Evolutionary conservation across 2,113 vertebrate genomes (phyloP), one percentile per base, ranked within the genome.

Genomic region (Oncorhynchus gorbuscha): DNA sequence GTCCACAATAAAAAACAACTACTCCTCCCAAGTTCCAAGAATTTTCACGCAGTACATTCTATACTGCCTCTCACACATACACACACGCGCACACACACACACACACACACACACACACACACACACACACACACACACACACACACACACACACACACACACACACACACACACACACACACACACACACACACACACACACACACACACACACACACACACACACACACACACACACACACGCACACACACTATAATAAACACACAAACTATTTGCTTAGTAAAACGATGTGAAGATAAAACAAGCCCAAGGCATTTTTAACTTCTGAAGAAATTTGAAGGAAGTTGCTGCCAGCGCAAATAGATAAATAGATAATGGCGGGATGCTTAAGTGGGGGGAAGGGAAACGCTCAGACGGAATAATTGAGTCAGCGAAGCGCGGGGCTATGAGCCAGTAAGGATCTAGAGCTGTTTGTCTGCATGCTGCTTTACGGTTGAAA

Each of bases 281-380:
- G 74, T 71, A 84, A n/a, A 59, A 76, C 72, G 87, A 88, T 91
- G 82, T 49, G n/a, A 75, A 88, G 90, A 92, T 91, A 89, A 86
- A 79, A 77, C 69, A 81, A 82, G 89, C 91, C 88, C 75, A 67
- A 73, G 86, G 89, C 87, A 79, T 69, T 81, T 89, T 89, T 83
- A 85, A 90, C 91, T 93, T 94, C 90, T 86, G 86, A 91, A 84
- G 81, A 82, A 86, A 90, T 87, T 86, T 89, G 13, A 88, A 87
- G 83, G 84, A 87, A 92, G 89, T 91, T 82, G 88, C 91, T 88
- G 75, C 39, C 49, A 90, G 82, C 87, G 76, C 83, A 83, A 83
- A 85, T 71, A 89, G 88, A 90, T 89, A 73, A 82, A 87, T 86
- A 85, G 90, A 92, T 91, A 86, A 82, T 74, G 16, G 51, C 3